Evolutionary conservation across 2,797 vertebrate genomes (phyloP).

Genomic region (Mus spretus): DNA sequence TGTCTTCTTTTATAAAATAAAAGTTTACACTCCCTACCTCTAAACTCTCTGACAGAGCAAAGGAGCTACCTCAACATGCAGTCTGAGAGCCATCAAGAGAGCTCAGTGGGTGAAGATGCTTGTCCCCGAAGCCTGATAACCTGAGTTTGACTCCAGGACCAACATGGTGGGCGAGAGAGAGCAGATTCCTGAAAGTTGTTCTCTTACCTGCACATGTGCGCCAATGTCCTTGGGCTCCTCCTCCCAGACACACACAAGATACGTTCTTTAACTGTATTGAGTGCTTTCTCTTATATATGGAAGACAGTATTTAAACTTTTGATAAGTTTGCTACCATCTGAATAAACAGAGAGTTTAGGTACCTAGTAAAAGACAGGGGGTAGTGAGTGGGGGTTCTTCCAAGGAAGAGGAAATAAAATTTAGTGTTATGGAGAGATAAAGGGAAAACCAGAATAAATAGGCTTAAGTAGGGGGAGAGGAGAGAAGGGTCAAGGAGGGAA

Average conservation of each 20-base stretch:
- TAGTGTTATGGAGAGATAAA: background rate
- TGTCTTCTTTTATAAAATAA: background rate
- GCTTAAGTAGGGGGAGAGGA: background rate
- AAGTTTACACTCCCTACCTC: background rate
- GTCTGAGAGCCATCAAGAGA: background rate
- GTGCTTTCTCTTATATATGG: background rate
- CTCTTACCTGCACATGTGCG: background rate
- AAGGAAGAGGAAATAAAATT: background rate
- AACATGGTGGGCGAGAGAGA: background rate
- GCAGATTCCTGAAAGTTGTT: background rate
- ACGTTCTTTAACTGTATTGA: background rate
- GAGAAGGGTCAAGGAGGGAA: background rate
- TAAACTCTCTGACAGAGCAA: background rate
- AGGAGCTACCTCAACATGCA: constrained; percentile 17
- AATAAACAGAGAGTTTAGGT: background rate
- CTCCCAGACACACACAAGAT: background rate
- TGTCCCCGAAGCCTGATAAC: background rate
- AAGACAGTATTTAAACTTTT: background rate
- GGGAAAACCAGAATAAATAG: no score
- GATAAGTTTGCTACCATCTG: background rate
- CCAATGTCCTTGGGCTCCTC: background rate
- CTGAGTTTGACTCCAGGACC: background rate
- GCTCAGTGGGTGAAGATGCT: background rate
- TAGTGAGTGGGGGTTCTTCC: background rate
- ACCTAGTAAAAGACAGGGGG: background rate